A percentile compares a stretch with the other conserved stretches of the same genome.
phyloP scores from a whole-genome alignment of 2,797 vertebrate species.

The Neomorphus geoffroyi region DNA sequence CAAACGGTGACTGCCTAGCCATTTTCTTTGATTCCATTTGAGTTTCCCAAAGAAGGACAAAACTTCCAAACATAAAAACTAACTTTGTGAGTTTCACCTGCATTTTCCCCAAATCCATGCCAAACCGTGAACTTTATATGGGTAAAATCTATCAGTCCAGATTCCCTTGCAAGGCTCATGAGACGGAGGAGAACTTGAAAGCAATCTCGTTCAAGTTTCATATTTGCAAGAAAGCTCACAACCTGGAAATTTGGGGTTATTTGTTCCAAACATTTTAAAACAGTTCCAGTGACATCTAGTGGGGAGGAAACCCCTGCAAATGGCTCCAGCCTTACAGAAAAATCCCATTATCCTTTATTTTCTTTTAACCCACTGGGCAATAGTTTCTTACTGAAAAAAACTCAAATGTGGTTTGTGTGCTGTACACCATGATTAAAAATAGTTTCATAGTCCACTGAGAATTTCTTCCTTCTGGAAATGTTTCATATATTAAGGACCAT shows the following conservation, averaged over 20 bases:
- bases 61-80: background rate
- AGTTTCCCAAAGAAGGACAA: background rate
- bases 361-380: conserved; percentile 66
- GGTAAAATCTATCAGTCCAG: background rate
- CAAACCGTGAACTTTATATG: background rate
- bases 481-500: conserved; percentile 64
- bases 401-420: conserved; percentile 48
- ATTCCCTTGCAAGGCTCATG: background rate
- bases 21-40: background rate
- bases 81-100: background rate
- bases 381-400: conserved; percentile 50
- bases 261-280: conserved; percentile 64
- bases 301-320: conserved; percentile 56
- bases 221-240: background rate
- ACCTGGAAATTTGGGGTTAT: conserved; percentile 43
- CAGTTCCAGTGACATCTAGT: conserved; percentile 74
- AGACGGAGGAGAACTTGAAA: background rate
- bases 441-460: conserved; percentile 55
- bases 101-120: background rate
- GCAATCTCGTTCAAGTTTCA: background rate
- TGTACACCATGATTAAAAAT: conserved; percentile 63
- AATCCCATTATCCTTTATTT: conserved; percentile 66
- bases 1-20: fast-evolving
- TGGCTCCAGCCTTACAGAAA: conserved; percentile 9
- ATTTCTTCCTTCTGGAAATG: conserved; percentile 66